phyloP scores from a whole-genome alignment of 2,113 vertebrate species.

The Pheucticus melanocephalus region DNA sequence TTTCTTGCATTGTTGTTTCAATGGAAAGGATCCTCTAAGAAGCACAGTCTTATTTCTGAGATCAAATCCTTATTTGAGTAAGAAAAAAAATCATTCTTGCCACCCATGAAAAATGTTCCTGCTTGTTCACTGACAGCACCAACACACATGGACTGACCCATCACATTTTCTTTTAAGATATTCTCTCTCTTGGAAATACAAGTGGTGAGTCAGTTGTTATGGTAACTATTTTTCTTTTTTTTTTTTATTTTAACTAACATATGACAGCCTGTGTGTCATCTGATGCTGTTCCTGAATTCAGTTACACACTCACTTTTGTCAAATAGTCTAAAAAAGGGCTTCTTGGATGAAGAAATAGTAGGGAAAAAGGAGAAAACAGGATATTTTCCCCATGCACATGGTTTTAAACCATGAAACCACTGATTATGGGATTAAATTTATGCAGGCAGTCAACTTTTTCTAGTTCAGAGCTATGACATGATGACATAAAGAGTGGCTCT shows the following conservation, averaged over 20 bases:
- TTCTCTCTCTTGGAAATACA: neutral
- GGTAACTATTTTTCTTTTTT: conserved; percentile 36
- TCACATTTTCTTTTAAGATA: neutral
- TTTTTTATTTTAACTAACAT: neutral
- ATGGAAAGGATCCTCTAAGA: neutral
- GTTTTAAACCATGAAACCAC: neutral
- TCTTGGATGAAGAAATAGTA: neutral
- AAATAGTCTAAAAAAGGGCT: neutral
- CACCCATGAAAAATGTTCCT: neutral
- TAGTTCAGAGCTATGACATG: neutral
- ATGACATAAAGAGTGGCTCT: neutral
- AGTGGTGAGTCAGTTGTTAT: conserved; percentile 57
- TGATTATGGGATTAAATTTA: neutral
- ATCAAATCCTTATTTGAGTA: neutral
- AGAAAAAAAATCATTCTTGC: neutral
- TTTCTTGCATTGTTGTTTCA: neutral
- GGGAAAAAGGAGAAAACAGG: neutral
- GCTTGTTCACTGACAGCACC: neutral
- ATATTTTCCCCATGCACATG: neutral
- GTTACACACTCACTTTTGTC: neutral
- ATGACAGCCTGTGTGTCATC: conserved; percentile 49
- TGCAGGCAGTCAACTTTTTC: neutral
- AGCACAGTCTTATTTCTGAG: neutral
- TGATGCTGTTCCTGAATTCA: conserved; percentile 36
- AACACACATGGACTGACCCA: neutral